Evolutionary conservation across 2,113 vertebrate genomes (phyloP).

Genomic region (Anhinga anhinga): DNA sequence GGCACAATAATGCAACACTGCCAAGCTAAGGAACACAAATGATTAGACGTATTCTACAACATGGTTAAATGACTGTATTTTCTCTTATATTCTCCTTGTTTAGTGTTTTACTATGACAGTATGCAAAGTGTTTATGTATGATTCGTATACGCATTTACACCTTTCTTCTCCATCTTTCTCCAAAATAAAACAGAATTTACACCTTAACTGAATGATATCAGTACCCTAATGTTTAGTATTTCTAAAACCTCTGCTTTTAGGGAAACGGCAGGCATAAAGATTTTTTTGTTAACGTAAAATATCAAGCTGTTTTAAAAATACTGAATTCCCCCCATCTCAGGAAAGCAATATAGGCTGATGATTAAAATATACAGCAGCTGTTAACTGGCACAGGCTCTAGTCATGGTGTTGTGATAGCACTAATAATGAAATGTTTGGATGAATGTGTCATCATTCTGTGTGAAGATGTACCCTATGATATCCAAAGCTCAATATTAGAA

Average conservation of each 20-base stretch:
- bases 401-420: neutral
- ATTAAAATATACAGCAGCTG: neutral
- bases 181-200: neutral
- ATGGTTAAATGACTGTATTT: fast-evolving
- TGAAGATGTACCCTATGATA: neutral
- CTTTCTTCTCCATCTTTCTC: neutral
- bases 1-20: neutral
- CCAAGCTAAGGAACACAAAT: neutral
- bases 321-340: neutral
- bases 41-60: neutral
- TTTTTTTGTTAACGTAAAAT: neutral
- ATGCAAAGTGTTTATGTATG: neutral
- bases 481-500: fast-evolving
- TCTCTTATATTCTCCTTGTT: neutral
- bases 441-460: neutral
- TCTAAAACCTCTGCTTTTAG: neutral
- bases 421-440: neutral
- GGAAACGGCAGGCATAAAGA: neutral
- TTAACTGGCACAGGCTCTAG: neutral
- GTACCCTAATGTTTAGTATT: neutral
- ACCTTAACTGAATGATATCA: neutral
- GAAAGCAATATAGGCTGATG: neutral
- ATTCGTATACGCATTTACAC: neutral
- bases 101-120: neutral
- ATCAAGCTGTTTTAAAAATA: neutral